A percentile compares a stretch with the other conserved stretches of the same genome.
These are phyloP conservation scores for Scomber colias DNA, from an alignment of 2,113 vertebrate species.

Conservation along the genomic window DNA sequence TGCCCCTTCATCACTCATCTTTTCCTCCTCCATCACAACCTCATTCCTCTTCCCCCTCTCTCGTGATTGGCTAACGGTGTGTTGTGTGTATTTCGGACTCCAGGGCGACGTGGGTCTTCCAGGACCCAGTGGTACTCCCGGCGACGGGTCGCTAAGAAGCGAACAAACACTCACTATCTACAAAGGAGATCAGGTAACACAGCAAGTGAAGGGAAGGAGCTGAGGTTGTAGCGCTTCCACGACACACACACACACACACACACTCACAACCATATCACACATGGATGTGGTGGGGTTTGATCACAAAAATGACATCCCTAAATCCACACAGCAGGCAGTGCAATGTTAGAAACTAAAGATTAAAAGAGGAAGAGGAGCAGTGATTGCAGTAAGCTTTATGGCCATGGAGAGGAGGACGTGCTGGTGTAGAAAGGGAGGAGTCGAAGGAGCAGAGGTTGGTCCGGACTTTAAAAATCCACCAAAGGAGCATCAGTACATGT, in stretches of 20 bases:
- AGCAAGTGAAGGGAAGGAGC: slow-evolving; percentile 56
- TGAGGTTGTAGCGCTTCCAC: slow-evolving; percentile 35
- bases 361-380: slow-evolving; percentile 60
- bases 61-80: slow-evolving; percentile 69
- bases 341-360: neutral
- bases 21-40: neutral
- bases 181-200: slow-evolving; percentile 88
- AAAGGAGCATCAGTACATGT: neutral
- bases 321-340: neutral
- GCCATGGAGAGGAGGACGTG: neutral
- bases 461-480: neutral
- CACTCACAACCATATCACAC: slow-evolving; percentile 35
- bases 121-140: slow-evolving; percentile 82
- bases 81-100: slow-evolving; percentile 78
- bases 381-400: slow-evolving; percentile 58
- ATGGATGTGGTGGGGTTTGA: slow-evolving; percentile 35
- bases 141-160: slow-evolving; percentile 70
- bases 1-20: neutral
- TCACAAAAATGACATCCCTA: neutral
- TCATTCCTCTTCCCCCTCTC: neutral
- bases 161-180: slow-evolving; percentile 82
- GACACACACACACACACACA: slow-evolving; percentile 38
- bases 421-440: neutral
- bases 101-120: slow-evolving; percentile 85
- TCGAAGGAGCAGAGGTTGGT: slow-evolving; percentile 5